phyloP scores from a whole-genome alignment of 2,888 invertebrate genomes.

The Acleris sparsana region DNA sequence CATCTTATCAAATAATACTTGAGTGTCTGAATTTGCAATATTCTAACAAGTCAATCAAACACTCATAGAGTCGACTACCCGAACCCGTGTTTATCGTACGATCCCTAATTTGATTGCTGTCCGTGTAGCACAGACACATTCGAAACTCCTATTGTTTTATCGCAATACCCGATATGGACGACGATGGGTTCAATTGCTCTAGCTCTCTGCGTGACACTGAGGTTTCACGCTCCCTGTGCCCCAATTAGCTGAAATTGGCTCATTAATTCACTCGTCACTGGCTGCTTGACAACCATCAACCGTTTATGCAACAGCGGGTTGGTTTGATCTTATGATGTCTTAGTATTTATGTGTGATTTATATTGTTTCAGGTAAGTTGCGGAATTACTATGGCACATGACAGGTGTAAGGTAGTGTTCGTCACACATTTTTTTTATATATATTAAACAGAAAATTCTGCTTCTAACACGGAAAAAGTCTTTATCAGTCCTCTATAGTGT shows the following conservation, averaged over 20 bases:
- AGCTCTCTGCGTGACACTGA: no score
- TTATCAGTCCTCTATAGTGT: no score
- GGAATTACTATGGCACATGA: background rate
- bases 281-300: background rate
- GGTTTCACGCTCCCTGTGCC: background rate
- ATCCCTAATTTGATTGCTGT: no score
- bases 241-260: background rate
- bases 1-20: slow-evolving; percentile 4
- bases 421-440: background rate
- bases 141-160: no score
- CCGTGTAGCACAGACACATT: no score
- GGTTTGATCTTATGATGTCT: background rate
- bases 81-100: no score
- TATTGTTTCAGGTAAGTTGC: slow-evolving; percentile 34
- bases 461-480: background rate
- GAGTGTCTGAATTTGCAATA: no score
- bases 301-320: background rate
- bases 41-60: no score
- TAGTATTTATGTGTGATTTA: slow-evolving; percentile 12
- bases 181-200: no score
- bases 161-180: no score
- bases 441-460: background rate
- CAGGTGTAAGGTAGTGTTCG: background rate
- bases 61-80: no score
- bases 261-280: background rate